These are phyloP conservation scores for Loriculus beryllinus DNA, from an alignment of 2,797 vertebrate genomes.

Conservation along the genomic window DNA sequence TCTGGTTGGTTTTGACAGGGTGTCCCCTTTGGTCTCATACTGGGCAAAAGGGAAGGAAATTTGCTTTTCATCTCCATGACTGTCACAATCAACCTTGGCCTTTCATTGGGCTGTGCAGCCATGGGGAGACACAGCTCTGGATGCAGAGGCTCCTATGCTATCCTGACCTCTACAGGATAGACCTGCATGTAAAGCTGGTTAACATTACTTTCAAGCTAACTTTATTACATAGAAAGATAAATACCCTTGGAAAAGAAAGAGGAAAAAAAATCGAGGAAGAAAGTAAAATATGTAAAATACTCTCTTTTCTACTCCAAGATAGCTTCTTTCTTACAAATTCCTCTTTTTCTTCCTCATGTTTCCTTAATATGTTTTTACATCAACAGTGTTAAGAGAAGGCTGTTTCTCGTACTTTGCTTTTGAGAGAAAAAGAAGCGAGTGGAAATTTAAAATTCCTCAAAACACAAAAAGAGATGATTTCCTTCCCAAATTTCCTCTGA, in stretches of 20 bases:
- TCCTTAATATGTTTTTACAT: slow-evolving; percentile 14
- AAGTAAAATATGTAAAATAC: not conserved
- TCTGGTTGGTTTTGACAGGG: not conserved
- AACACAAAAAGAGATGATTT: slow-evolving; percentile 32
- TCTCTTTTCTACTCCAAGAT: not conserved
- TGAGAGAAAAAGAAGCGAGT: not conserved
- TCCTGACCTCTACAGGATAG: not conserved
- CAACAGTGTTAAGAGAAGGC: slow-evolving; percentile 37
- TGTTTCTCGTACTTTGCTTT: not conserved
- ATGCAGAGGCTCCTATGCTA: not conserved
- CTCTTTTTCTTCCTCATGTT: not conserved
- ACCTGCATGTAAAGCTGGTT: not conserved
- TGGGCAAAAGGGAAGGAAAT: not conserved
- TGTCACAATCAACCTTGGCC: not conserved
- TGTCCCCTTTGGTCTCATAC: not conserved
- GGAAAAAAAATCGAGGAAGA: not conserved
- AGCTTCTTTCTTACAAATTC: not conserved
- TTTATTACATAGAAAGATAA: not conserved
- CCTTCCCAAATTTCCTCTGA: not conserved
- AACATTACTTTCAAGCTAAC: not conserved
- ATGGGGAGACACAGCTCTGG: not conserved
- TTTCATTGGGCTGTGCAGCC: not conserved
- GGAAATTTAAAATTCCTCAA: not conserved
- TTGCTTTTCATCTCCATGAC: not conserved
- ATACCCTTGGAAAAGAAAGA: not conserved